Conservation (phyloP, 2,888 invertebrate species). For the Lepetodrilus schrolli region DNA sequence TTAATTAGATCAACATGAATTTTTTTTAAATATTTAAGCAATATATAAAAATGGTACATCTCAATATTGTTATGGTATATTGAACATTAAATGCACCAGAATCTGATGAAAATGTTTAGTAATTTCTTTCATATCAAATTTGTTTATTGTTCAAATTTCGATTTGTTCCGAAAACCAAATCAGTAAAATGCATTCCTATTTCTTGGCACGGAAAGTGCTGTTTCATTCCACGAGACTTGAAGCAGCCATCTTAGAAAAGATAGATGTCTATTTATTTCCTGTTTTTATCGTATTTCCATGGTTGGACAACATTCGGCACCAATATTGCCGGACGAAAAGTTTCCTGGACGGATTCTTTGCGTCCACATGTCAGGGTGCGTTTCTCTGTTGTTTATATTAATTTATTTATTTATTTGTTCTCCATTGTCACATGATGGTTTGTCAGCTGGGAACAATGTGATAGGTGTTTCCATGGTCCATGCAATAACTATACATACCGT, state of each 20-base stretch:
- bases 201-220: too few species aligned
- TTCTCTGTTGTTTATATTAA: slow-evolving; percentile 32
- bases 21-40: too few species aligned
- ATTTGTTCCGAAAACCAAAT: too few species aligned
- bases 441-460: slow-evolving; percentile 14
- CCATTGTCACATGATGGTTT: slow-evolving; percentile 20
- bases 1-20: too few species aligned
- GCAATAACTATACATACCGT: slow-evolving; percentile 36
- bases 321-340: neutral
- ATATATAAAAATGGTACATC: too few species aligned
- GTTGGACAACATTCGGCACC: neutral
- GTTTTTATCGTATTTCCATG: neutral
- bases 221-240: too few species aligned
- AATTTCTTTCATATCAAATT: too few species aligned
- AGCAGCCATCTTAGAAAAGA: neutral
- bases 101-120: too few species aligned
- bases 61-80: too few species aligned
- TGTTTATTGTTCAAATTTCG: too few species aligned
- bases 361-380: slow-evolving; percentile 8
- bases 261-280: neutral
- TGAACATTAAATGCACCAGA: too few species aligned
- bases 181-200: too few species aligned
- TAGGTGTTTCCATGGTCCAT: slow-evolving; percentile 30
- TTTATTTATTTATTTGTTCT: slow-evolving; percentile 37
- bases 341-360: neutral